Evolutionary conservation across 2,888 invertebrate genomes (phyloP).

Genomic region (Lasioglossum marginatum): DNA sequence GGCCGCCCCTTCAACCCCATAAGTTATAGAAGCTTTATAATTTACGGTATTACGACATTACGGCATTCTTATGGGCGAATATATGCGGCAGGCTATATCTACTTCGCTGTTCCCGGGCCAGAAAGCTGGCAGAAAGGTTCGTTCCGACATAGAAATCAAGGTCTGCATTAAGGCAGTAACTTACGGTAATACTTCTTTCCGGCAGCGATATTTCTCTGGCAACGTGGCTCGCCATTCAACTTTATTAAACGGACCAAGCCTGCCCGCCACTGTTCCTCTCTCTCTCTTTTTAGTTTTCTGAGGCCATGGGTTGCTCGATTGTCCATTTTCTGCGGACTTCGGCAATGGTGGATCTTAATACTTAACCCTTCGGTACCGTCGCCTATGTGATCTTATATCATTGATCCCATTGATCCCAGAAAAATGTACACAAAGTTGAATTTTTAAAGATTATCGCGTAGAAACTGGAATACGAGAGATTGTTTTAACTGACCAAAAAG

Average conservation of each 20-base stretch:
- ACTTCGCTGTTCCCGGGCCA: conserved; percentile 30
- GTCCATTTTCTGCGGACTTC: neutral
- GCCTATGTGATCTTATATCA: neutral
- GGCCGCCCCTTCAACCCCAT: neutral
- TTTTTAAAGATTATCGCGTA: no score
- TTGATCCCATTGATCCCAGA: no score
- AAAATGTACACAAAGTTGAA: no score
- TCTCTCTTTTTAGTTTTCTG: neutral
- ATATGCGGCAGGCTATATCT: conserved; percentile 23
- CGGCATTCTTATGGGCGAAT: conserved; percentile 56
- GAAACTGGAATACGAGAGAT: no score
- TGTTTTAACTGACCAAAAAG: no score
- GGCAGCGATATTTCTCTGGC: conserved; percentile 47
- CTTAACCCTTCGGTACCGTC: neutral
- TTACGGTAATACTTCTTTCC: conserved; percentile 48
- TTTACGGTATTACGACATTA: conserved; percentile 55
- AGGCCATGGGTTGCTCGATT: neutral
- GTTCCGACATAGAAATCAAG: conserved; percentile 41
- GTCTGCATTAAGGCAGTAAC: conserved; percentile 49
- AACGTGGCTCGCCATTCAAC: conserved; percentile 50
- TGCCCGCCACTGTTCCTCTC: conserved; percentile 17
- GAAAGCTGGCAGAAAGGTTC: conserved; percentile 12
- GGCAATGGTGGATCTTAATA: no score
- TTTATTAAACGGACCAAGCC: conserved; percentile 35
- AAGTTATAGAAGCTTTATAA: conserved; percentile 54